Percentiles rank a stretch among this genome's conserved stretches.
Conservation (phyloP, 2,888 invertebrate genomes). For the Calliphora vomitoria region DNA sequence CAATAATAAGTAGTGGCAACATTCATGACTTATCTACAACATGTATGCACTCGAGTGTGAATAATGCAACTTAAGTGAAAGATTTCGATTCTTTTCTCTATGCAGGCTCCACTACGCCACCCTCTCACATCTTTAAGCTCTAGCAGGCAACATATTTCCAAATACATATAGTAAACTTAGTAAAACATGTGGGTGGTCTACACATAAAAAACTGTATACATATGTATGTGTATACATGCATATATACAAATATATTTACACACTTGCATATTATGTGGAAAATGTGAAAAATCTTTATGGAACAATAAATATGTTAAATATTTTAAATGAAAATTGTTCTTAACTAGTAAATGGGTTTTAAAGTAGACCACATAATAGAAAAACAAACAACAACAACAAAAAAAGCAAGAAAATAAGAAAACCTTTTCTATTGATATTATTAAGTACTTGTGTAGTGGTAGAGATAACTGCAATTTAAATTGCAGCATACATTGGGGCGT, state of each 20-base stretch:
- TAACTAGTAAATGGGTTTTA: conserved; percentile 54
- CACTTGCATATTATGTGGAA: neutral
- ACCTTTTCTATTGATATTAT: conserved; percentile 4
- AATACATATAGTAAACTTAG: conserved; percentile 12
- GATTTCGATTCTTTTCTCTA: conserved; percentile 55
- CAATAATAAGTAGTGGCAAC: conserved; percentile 70
- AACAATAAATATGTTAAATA: conserved; percentile 61
- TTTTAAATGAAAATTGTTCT: conserved; percentile 49
- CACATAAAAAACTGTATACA: neutral
- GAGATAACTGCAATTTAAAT: conserved; percentile 10
- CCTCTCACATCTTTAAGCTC: neutral
- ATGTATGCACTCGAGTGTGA: conserved; percentile 74
- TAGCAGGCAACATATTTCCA: neutral
- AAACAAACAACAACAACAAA: conserved; percentile 31
- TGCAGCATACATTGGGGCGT: conserved; percentile 15
- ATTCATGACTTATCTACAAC: conserved; percentile 75
- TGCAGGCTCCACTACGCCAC: neutral
- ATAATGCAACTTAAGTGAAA: conserved; percentile 74
- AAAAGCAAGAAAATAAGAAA: neutral
- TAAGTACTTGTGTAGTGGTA: neutral
- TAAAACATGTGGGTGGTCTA: neutral
- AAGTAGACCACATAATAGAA: conserved; percentile 52
- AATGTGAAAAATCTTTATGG: conserved; percentile 39
- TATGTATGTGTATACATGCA: neutral
- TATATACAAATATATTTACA: too few species aligned